phyloP scores from a whole-genome alignment of 1,140 invertebrate genomes.

The Listronotus bonariensis region DNA sequence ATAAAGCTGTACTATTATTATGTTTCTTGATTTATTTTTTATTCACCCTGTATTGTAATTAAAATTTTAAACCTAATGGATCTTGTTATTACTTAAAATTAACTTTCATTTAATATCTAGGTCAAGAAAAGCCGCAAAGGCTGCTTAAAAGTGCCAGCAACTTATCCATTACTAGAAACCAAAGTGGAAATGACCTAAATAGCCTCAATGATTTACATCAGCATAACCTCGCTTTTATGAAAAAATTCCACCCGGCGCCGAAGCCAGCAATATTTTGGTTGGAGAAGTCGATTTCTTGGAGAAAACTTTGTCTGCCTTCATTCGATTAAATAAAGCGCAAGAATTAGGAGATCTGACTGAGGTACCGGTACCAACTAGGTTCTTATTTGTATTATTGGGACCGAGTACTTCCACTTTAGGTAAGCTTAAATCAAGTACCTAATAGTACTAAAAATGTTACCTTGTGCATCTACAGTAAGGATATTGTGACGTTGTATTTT shows the following conservation, averaged over 20 bases:
- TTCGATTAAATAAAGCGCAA: slow-evolving; percentile 86
- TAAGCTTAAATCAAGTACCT: too few relatives aligned
- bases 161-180: slow-evolving; percentile 77
- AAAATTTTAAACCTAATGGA: too few relatives aligned
- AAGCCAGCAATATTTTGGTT: slow-evolving; percentile 96
- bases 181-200: slow-evolving; percentile 69
- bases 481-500: too few relatives aligned
- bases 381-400: slow-evolving; percentile 93
- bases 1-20: too few relatives aligned
- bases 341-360: slow-evolving; percentile 95
- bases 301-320: slow-evolving; percentile 88
- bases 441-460: too few relatives aligned
- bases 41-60: too few relatives aligned
- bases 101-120: not conserved
- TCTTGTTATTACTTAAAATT: too few relatives aligned
- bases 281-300: slow-evolving; percentile 97
- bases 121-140: slow-evolving; percentile 49
- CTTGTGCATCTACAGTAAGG: too few relatives aligned
- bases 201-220: slow-evolving; percentile 66
- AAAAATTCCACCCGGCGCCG: slow-evolving; percentile 94
- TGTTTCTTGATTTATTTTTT: too few relatives aligned
- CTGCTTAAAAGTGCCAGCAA: slow-evolving; percentile 80
- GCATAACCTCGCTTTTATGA: slow-evolving; percentile 93
- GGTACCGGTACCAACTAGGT: slow-evolving; percentile 93
- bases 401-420: slow-evolving; percentile 67